Evolutionary conservation across 2,888 invertebrate species (phyloP).

Genomic region (Graphium colonna): DNA sequence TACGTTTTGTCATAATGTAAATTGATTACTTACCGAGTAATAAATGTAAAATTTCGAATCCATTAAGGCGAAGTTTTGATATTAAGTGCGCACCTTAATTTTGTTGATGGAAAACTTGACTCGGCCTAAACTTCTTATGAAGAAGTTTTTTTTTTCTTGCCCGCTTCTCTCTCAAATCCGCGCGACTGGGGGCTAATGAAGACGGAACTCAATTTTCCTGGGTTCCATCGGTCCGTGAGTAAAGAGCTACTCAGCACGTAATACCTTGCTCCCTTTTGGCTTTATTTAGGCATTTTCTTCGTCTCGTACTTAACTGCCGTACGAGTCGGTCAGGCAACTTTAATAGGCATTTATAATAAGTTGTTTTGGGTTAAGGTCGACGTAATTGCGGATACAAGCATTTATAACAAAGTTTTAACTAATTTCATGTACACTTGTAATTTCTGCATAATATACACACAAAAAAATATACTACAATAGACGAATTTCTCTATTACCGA

Average conservation of each 20-base stretch:
- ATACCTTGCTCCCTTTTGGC: slow-evolving; percentile 1
- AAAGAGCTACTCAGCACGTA: slow-evolving; percentile 18
- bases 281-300: slow-evolving; percentile 17
- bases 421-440: too few relatives aligned
- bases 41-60: slow-evolving; percentile 74
- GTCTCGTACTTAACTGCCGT: not conserved
- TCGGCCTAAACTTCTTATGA: slow-evolving; percentile 61
- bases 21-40: slow-evolving; percentile 56
- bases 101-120: slow-evolving; percentile 74
- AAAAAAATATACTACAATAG: too few relatives aligned
- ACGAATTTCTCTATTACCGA: too few relatives aligned
- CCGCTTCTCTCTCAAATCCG: slow-evolving; percentile 35
- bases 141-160: slow-evolving; percentile 60
- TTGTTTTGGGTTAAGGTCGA: not conserved
- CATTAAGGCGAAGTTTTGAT: slow-evolving; percentile 71
- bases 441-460: too few relatives aligned
- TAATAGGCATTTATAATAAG: not conserved
- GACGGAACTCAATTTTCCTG: slow-evolving; percentile 61
- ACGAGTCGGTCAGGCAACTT: not conserved
- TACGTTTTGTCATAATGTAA: slow-evolving; percentile 43
- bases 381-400: too few relatives aligned
- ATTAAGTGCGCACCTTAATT: slow-evolving; percentile 72
- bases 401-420: not conserved
- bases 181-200: slow-evolving; percentile 55
- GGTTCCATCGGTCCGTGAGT: slow-evolving; percentile 12